A percentile compares a stretch with the other conserved stretches of the same genome.
Conservation (phyloP, 2,113 vertebrate species). For the Petromus typicus region DNA sequence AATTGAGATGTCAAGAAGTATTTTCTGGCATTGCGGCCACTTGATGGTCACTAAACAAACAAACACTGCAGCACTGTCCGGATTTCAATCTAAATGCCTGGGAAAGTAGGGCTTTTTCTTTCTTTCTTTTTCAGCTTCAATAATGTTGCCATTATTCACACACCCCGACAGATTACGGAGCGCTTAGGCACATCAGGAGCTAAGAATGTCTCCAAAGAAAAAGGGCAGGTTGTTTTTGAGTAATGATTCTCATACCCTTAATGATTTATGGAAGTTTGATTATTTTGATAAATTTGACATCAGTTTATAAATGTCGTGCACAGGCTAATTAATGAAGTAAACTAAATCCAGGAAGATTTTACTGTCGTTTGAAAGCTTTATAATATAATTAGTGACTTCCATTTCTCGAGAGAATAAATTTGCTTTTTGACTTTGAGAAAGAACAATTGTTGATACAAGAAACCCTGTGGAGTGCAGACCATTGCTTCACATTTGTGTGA, state of each 20-base stretch:
- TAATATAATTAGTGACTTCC: constrained; percentile 13
- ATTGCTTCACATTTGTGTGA: neutral
- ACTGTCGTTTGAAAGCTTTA: neutral
- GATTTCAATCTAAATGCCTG: constrained; percentile 47
- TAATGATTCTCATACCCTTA: constrained; percentile 2
- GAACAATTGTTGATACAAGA: constrained; percentile 9
- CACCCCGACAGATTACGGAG: neutral
- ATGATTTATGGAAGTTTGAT: constrained; percentile 26
- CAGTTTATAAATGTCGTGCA: neutral
- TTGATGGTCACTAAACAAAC: constrained; percentile 52
- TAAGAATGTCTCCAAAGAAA: neutral
- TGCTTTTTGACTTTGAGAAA: neutral
- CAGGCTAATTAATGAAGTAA: constrained; percentile 16
- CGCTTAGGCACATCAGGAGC: neutral
- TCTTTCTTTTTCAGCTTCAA: neutral
- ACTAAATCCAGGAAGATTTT: constrained; percentile 21
- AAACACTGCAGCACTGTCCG: constrained; percentile 21
- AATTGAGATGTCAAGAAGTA: constrained; percentile 23
- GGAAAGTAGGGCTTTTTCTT: constrained; percentile 15
- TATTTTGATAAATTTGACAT: constrained; percentile 46
- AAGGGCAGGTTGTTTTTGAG: neutral
- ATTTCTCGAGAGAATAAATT: neutral
- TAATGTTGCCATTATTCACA: constrained; percentile 39
- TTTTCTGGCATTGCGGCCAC: neutral
- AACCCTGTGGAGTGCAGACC: neutral